Evolutionary conservation across 2,113 vertebrate genomes (phyloP), one percentile per base, ranked within the genome.

Genomic region (Climacteris rufus): DNA sequence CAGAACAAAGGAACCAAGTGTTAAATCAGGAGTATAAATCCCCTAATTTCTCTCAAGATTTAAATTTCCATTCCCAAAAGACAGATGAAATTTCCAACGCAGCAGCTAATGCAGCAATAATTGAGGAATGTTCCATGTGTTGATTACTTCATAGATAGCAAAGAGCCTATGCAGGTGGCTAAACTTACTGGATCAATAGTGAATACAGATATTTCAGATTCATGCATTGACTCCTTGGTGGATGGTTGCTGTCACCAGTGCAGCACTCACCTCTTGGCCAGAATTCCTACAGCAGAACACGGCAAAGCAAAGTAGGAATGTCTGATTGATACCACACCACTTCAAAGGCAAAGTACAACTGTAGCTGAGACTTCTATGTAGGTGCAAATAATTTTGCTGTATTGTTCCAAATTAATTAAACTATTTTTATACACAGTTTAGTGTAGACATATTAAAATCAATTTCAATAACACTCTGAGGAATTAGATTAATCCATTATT

Each of bases 401-500:
- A 40, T 39, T 68, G 39, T n/a, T 88, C 79, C 90, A 87, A 68
- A 74, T 50, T 71, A 79, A 85, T 45, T 60, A 80, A 87, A 50
- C 61, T 86, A 70, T 33, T 61, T 95, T 50, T 24, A 74, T 74
- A 88, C 19, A 25, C 49, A 86, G 11, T 56, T 90, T 60, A 59
- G 15, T 44, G n/a, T 13, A 89, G 76, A 81, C 10, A 40, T 23
- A 87, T 42, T 92, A 77, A 75, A 93, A 90, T 66, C 17, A 40
- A 63, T 77, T 88, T 83, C 61, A 90, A 19, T 60, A 88, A 90
- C 66, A 77, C 64, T 89, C 65, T 47, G 47, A 88, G 52, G 54
- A 81, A 81, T 83, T 75, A 90, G 37, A 88, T 71, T 78, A 8
- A 90, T 83, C 72, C 49, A 86, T 85, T 74, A 86, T 94, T 90